Evolutionary conservation across 1,140 invertebrate species (phyloP), one percentile per base, ranked within the genome.

Genomic region (Pseudomyrmex flavicornis): DNA sequence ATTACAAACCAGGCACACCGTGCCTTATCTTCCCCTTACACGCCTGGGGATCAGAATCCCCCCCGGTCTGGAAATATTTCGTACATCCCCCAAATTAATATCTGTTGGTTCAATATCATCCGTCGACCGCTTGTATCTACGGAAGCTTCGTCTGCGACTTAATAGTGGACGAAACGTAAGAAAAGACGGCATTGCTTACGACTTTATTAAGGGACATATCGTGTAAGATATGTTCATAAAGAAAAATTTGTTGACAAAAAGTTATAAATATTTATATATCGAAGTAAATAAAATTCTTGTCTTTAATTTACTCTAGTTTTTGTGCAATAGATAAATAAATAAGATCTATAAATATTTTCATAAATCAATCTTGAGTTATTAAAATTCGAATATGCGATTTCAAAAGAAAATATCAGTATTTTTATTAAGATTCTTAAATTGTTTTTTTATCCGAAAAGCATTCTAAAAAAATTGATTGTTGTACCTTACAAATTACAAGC

Each of bases 61-160:
- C 20, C 35, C 89, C 85, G 85, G 90, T 73, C 89, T 91, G 91
- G 90, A 92, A 92, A 93, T 93, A 93, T 93, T 91, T 91, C 91
- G 88, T 91, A 92, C 92, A 91, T 92, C 91, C 92, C 88, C 85
- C 85, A 93, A 94, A 94, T 94, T 94, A 94, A 94, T 94, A 94
- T 94, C 92, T 85, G 91, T 91, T 92, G 89, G 92, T 89, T 91
- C 91, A 93, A 93, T 93, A 93, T 93, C 92, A 89, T 90, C 83
- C 88, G 90, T 93, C 89, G 89, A 84, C 84, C 87, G 72, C 69
- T 69, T 65, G 52, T 80, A 80, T 48, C 76, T 17, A 61, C 44
- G 54, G 65, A 15, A 54, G 76, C 76, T 85, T 89, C 77, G 88
- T 87, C 82, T 54, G 56, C 13, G 59, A 72, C 82, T 76, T 66